These are phyloP conservation scores for Sylvilagus bachmani DNA, from an alignment of 2,113 vertebrate species.

Conservation along the genomic window DNA sequence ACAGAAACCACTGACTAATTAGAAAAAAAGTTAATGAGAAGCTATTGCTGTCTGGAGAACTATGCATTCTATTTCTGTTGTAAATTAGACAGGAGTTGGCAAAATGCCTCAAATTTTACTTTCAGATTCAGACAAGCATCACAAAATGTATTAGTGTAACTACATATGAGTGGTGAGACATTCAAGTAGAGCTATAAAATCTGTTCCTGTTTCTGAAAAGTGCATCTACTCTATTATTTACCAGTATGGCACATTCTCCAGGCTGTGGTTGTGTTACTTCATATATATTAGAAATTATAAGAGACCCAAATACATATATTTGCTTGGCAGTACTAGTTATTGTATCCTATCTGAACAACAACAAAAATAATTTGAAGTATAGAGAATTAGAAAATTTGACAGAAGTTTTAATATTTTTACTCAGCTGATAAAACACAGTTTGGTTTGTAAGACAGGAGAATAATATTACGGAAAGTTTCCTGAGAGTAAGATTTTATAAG, in stretches of 20 bases:
- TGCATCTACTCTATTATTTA: not conserved
- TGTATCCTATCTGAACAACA: not conserved
- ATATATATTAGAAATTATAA: constrained; percentile 38
- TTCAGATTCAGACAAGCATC: constrained; percentile 17
- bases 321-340: not conserved
- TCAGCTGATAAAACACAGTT: not conserved
- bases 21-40: not conserved
- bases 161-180: not conserved
- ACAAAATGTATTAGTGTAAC: not conserved
- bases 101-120: constrained; percentile 40
- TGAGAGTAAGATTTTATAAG: not conserved
- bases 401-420: constrained; percentile 1
- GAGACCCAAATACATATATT: not conserved
- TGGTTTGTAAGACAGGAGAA: not conserved
- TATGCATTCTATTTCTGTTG: not conserved
- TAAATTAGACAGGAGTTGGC: constrained; percentile 32
- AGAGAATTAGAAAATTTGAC: not conserved
- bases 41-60: not conserved
- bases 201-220: not conserved
- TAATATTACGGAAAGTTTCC: not conserved
- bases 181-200: not conserved
- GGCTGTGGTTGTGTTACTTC: not conserved
- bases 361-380: not conserved
- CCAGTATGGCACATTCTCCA: not conserved
- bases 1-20: not conserved